Conservation (phyloP, 2,888 invertebrate genomes). For the Torymus auratus region DNA sequence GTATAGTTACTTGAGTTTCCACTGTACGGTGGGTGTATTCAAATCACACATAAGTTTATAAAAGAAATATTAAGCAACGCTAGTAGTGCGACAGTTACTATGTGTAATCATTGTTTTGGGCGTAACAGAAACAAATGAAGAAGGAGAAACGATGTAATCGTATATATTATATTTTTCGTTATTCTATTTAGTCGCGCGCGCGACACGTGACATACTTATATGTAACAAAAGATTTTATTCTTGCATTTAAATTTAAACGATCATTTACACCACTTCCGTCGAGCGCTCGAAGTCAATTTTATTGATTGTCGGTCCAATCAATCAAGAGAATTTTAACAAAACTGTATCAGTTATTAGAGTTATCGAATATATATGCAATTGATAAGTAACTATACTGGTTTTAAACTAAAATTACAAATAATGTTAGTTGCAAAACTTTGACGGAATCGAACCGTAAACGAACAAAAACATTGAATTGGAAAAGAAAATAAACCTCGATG, state of each 20-base stretch:
- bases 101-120: too few relatives aligned
- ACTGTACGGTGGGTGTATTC: too few relatives aligned
- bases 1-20: too few relatives aligned
- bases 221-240: background rate
- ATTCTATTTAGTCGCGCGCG: too few relatives aligned
- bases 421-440: background rate
- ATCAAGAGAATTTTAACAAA: background rate
- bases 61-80: too few relatives aligned
- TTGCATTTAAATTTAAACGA: background rate
- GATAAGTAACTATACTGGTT: background rate
- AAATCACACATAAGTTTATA: too few relatives aligned
- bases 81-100: too few relatives aligned
- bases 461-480: background rate
- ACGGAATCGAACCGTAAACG: background rate
- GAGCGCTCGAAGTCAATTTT: background rate
- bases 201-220: background rate
- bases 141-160: too few relatives aligned
- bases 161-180: too few relatives aligned
- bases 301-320: background rate
- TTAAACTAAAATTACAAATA: background rate
- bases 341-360: constrained; percentile 29
- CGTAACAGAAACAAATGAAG: too few relatives aligned
- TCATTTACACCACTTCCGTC: background rate
- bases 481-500: too few relatives aligned
- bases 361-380: background rate